Conservation (phyloP, 2,888 invertebrate species). For the Suillia variegata region DNA sequence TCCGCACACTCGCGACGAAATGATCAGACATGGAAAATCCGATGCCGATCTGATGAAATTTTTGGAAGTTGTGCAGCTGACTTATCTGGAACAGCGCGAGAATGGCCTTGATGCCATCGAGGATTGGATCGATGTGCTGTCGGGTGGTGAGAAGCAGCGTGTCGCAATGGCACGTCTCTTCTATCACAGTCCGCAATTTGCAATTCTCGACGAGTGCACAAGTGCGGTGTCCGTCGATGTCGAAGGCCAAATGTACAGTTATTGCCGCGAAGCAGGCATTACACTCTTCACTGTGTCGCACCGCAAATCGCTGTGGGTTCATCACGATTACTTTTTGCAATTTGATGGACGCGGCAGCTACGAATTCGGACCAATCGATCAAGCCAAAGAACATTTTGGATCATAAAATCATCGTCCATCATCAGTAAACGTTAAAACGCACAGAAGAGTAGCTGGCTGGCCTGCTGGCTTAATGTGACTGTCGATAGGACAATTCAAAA, state of each 20-base stretch:
- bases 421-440: background rate
- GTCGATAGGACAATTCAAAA: slow-evolving; percentile 10
- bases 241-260: slow-evolving; percentile 95
- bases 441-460: slow-evolving; percentile 7
- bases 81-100: slow-evolving; percentile 82
- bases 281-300: slow-evolving; percentile 98
- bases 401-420: slow-evolving; percentile 70
- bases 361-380: slow-evolving; percentile 84
- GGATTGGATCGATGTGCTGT: slow-evolving; percentile 98
- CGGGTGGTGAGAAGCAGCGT: slow-evolving; percentile 98
- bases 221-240: slow-evolving; percentile 99
- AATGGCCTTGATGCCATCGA: slow-evolving; percentile 90
- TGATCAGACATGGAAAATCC: slow-evolving; percentile 75
- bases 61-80: slow-evolving; percentile 82
- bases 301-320: slow-evolving; percentile 94
- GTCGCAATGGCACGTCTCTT: slow-evolving; percentile 98
- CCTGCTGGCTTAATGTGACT: slow-evolving; percentile 24
- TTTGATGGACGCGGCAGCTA: slow-evolving; percentile 95
- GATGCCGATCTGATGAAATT: slow-evolving; percentile 80
- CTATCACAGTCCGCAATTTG: slow-evolving; percentile 97
- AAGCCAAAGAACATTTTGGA: slow-evolving; percentile 88
- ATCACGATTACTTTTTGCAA: slow-evolving; percentile 94
- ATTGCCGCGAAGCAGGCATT: slow-evolving; percentile 83
- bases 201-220: slow-evolving; percentile 98
- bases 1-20: slow-evolving; percentile 88